phyloP scores from a whole-genome alignment of 2,797 vertebrate genomes.

The Melanotaenia boesemani region DNA sequence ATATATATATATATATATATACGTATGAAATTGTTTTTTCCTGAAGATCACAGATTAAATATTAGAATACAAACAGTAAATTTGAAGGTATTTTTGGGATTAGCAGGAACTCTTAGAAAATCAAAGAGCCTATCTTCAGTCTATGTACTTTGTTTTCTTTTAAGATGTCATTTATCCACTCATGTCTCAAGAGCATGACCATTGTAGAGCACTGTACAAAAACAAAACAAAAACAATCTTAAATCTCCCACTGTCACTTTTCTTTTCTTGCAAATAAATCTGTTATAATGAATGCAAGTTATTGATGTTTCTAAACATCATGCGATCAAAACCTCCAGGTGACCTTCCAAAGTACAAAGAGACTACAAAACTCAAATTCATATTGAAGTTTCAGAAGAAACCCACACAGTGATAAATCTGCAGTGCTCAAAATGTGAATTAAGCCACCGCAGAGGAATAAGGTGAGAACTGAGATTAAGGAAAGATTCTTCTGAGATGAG shows the following conservation, averaged over 20 bases:
- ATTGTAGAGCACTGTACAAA: not conserved
- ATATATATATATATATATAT: too few relatives aligned
- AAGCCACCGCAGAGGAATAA: slow-evolving; percentile 36
- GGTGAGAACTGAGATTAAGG: slow-evolving; percentile 64
- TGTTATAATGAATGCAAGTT: slow-evolving; percentile 39
- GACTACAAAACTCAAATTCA: slow-evolving; percentile 65
- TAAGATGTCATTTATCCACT: not conserved
- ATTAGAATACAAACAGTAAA: slow-evolving; percentile 7
- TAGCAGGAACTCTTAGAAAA: not conserved
- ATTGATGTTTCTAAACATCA: slow-evolving; percentile 42
- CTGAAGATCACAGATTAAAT: too few relatives aligned
- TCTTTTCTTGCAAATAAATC: slow-evolving; percentile 24
- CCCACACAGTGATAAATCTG: slow-evolving; percentile 55
- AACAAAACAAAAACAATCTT: not conserved
- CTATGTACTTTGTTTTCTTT: not conserved
- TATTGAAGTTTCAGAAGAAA: slow-evolving; percentile 69
- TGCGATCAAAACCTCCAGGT: slow-evolving; percentile 55
- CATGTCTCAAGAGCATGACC: not conserved
- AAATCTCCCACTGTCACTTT: slow-evolving; percentile 34
- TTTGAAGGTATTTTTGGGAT: not conserved
- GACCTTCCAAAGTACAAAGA: slow-evolving; percentile 71
- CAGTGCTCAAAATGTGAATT: slow-evolving; percentile 71
- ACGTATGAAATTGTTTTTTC: too few relatives aligned
- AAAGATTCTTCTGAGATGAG: slow-evolving; percentile 70
- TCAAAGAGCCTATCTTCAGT: not conserved